These are phyloP conservation scores for Corbicula japonica DNA, from an alignment of 2,888 invertebrate species.

Conservation along the genomic window DNA sequence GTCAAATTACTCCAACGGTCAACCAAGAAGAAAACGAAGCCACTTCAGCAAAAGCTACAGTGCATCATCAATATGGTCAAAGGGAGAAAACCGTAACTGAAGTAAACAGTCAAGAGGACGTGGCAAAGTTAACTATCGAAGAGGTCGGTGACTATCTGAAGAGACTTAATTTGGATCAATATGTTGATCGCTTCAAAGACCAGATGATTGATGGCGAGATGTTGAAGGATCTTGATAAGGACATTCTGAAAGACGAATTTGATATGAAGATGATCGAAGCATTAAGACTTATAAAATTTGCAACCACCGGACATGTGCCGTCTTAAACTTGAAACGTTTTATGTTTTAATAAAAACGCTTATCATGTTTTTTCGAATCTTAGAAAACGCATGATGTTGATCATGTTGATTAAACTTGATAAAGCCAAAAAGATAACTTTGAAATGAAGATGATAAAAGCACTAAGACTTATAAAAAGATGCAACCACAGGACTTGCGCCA, in stretches of 20 bases:
- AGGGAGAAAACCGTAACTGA: not conserved
- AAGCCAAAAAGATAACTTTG: no score
- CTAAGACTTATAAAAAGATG: no score
- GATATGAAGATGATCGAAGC: conserved; percentile 64
- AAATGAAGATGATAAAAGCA: no score
- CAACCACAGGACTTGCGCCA: no score
- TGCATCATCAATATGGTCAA: not conserved
- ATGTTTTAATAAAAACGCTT: no score
- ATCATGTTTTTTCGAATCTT: no score
- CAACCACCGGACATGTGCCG: conserved; percentile 68
- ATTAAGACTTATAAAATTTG: conserved; percentile 65
- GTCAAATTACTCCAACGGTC: conserved; percentile 5
- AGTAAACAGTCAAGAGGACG: conserved; percentile 30
- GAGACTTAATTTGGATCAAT: conserved; percentile 63
- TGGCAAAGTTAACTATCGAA: conserved; percentile 60
- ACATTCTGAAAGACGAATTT: conserved; percentile 60
- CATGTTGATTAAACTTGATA: no score
- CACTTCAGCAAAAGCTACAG: not conserved
- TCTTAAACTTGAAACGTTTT: conserved; percentile 2
- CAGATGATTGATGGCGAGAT: conserved; percentile 66
- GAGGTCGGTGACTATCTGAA: conserved; percentile 60
- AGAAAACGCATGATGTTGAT: no score
- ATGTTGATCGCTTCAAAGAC: conserved; percentile 55
- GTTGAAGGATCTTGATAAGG: conserved; percentile 52
- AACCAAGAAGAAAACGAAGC: not conserved